These are phyloP conservation scores for Campaea margaritaria DNA, from an alignment of 2,888 invertebrate genomes.

Conservation along the genomic window DNA sequence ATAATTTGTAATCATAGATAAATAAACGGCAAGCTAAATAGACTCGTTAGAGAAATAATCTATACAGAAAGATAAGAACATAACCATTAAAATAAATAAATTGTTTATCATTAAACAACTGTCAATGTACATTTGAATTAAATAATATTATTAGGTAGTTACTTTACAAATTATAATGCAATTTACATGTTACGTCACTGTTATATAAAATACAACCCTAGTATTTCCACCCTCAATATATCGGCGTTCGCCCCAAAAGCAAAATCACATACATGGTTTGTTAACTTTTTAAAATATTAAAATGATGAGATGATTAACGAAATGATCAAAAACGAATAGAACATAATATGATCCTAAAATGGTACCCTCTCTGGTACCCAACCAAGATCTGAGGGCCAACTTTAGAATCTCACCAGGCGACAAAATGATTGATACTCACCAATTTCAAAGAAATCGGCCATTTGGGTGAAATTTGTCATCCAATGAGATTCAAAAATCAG, in stretches of 20 bases:
- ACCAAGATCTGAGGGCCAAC: too few relatives aligned
- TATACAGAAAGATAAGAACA: conserved; percentile 65
- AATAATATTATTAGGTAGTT: conserved; percentile 16
- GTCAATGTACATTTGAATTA: conserved; percentile 62
- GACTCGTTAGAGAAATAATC: conserved; percentile 55
- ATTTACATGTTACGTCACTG: conserved; percentile 48
- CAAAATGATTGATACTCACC: too few relatives aligned
- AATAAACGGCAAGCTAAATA: conserved; percentile 71
- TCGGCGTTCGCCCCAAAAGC: neutral
- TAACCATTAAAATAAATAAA: conserved; percentile 68
- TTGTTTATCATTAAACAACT: too few relatives aligned
- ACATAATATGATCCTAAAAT: too few relatives aligned
- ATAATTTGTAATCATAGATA: conserved; percentile 50
- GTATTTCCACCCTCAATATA: neutral
- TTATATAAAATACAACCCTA: conserved; percentile 50
- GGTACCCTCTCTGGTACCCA: too few relatives aligned
- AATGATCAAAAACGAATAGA: too few relatives aligned
- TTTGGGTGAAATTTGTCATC: too few relatives aligned
- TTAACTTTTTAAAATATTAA: too few relatives aligned
- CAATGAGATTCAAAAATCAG: too few relatives aligned
- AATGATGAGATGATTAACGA: too few relatives aligned
- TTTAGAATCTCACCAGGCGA: too few relatives aligned
- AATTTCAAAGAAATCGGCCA: too few relatives aligned
- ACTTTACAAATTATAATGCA: conserved; percentile 26
- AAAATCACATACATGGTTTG: neutral